phyloP scores from a whole-genome alignment of 1,140 invertebrate species.

The Mylabris phalerata region DNA sequence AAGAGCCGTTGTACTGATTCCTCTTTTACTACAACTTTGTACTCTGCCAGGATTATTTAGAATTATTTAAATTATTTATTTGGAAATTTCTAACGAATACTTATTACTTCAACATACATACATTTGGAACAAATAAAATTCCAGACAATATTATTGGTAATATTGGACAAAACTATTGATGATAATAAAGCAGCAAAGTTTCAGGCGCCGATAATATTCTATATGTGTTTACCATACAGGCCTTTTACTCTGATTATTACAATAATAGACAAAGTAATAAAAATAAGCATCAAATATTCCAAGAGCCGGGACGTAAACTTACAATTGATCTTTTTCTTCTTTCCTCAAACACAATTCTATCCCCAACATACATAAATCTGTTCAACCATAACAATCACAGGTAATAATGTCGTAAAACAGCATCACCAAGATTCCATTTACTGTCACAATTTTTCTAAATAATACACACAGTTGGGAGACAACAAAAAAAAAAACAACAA shows the following conservation, averaged over 20 bases:
- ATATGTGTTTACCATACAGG: conserved; percentile 1
- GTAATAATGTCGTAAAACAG: conserved; percentile 42
- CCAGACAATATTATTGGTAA: too few species aligned
- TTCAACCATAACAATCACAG: conserved; percentile 41
- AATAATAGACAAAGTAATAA: conserved; percentile 3
- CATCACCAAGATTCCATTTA: conserved; percentile 32
- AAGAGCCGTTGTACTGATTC: conserved; percentile 8
- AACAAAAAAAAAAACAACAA: background rate
- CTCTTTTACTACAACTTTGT: background rate
- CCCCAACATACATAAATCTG: conserved; percentile 34
- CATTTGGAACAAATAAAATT: too few species aligned
- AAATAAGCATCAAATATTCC: conserved; percentile 3
- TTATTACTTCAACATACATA: too few species aligned
- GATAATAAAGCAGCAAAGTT: too few species aligned
- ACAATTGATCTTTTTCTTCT: background rate
- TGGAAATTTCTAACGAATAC: too few species aligned
- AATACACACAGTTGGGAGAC: conserved; percentile 20
- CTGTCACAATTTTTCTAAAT: conserved; percentile 23
- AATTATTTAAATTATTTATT: too few species aligned
- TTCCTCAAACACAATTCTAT: background rate
- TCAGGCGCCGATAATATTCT: background rate
- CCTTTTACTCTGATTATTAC: conserved; percentile 13
- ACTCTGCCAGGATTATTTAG: background rate
- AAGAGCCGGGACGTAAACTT: too few species aligned
- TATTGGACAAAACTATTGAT: too few species aligned